Evolutionary conservation across 2,113 vertebrate species (phyloP).

Genomic region (Proterorhinus semilunaris): DNA sequence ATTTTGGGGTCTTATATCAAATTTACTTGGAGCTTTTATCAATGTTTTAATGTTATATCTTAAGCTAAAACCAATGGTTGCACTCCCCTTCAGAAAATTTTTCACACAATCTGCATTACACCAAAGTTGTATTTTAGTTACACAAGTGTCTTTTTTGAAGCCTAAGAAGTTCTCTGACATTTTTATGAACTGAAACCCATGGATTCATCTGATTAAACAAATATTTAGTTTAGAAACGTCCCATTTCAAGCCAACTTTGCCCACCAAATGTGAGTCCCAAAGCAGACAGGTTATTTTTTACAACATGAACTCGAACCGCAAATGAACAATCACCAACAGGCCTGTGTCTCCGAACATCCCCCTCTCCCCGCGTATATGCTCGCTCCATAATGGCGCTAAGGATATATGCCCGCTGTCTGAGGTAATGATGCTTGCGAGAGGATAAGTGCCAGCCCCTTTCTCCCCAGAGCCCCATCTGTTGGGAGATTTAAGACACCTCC

Average conservation of each 20-base stretch:
- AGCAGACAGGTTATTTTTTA: background rate
- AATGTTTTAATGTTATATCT: too few relatives aligned
- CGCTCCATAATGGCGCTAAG: constrained; percentile 4
- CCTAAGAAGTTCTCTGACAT: too few relatives aligned
- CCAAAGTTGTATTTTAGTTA: too few relatives aligned
- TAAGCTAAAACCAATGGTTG: too few relatives aligned
- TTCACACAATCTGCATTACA: too few relatives aligned
- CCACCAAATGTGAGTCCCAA: background rate
- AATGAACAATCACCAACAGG: background rate
- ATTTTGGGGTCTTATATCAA: too few relatives aligned
- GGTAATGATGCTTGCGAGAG: constrained; percentile 34
- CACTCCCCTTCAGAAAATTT: too few relatives aligned
- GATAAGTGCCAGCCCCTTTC: constrained; percentile 26
- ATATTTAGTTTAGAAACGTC: background rate
- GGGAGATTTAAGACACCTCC: constrained; percentile 24
- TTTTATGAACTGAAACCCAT: too few relatives aligned
- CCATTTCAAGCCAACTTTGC: background rate
- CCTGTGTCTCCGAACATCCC: background rate
- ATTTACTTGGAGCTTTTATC: too few relatives aligned
- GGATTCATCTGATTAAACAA: too few relatives aligned
- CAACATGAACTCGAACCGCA: background rate
- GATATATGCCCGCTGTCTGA: constrained; percentile 2
- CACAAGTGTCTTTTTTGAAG: too few relatives aligned
- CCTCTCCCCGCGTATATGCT: background rate
- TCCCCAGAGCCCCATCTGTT: constrained; percentile 8